Evolutionary conservation across 2,797 vertebrate genomes (phyloP).

Genomic region (Knipowitschia caucasica): DNA sequence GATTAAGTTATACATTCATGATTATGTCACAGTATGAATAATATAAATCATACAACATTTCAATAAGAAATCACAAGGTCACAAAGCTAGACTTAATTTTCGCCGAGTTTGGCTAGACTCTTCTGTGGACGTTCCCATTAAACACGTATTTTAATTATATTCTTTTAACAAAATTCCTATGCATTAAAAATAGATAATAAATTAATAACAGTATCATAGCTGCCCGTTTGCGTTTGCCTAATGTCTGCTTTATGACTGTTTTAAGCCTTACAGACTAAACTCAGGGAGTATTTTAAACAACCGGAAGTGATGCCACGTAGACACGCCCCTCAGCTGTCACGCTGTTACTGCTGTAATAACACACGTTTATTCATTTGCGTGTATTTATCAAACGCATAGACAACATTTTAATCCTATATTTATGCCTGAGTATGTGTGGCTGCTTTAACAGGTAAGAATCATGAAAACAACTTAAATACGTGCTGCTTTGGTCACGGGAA

Average conservation of each 20-base stretch:
- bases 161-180: too few species aligned
- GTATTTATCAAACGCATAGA: background rate
- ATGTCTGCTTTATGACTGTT: background rate
- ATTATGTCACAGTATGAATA: background rate
- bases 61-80: background rate
- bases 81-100: background rate
- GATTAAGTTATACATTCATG: background rate
- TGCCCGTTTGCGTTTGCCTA: background rate
- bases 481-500: background rate
- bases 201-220: background rate
- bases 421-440: background rate
- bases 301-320: constrained; percentile 43
- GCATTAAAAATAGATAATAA: too few species aligned
- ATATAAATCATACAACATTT: background rate
- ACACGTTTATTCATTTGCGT: background rate
- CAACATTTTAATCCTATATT: background rate
- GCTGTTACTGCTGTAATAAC: background rate
- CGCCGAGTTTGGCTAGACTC: background rate
- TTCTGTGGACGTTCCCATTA: background rate
- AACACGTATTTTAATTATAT: background rate
- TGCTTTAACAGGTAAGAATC: constrained; percentile 1
- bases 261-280: background rate
- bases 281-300: background rate
- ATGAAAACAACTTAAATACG: too few species aligned
- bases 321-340: constrained; percentile 17